Conservation (phyloP, 2,888 invertebrate genomes). For the Dusona sp. region DNA sequence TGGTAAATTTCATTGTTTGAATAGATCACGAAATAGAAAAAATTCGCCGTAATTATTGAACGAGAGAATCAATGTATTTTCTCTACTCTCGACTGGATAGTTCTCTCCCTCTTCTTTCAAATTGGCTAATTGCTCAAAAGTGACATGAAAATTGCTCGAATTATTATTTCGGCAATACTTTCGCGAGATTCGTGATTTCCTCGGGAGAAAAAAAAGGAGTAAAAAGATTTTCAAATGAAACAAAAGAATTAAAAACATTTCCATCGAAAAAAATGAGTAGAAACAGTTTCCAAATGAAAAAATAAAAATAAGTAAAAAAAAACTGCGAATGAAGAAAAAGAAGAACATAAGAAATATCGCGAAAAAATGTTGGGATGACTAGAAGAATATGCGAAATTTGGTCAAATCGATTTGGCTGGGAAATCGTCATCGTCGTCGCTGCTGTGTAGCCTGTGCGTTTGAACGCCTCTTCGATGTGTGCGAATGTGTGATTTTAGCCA, state of each 20-base stretch:
- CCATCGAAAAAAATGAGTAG: not conserved
- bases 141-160: not conserved
- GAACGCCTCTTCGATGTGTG: constrained; percentile 36
- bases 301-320: not conserved
- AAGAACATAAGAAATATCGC: not conserved
- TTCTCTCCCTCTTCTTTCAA: not conserved
- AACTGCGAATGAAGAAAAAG: not conserved
- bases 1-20: not conserved
- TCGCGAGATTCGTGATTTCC: constrained; percentile 12
- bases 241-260: not conserved
- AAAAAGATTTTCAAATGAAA: not conserved
- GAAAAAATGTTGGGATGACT: not conserved
- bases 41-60: too few relatives aligned
- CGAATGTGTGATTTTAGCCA: constrained; percentile 61
- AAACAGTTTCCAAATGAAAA: not conserved
- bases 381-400: constrained; percentile 28
- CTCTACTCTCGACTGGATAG: too few relatives aligned
- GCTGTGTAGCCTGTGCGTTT: constrained; percentile 56
- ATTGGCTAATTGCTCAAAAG: constrained; percentile 26
- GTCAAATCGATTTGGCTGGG: constrained; percentile 32
- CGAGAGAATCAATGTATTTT: not conserved
- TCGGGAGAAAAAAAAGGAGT: not conserved
- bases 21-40: too few relatives aligned
- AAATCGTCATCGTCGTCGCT: constrained; percentile 50
- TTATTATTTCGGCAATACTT: constrained; percentile 5